phyloP scores from a whole-genome alignment of 1,140 invertebrate genomes.

The Orius insidiosus region DNA sequence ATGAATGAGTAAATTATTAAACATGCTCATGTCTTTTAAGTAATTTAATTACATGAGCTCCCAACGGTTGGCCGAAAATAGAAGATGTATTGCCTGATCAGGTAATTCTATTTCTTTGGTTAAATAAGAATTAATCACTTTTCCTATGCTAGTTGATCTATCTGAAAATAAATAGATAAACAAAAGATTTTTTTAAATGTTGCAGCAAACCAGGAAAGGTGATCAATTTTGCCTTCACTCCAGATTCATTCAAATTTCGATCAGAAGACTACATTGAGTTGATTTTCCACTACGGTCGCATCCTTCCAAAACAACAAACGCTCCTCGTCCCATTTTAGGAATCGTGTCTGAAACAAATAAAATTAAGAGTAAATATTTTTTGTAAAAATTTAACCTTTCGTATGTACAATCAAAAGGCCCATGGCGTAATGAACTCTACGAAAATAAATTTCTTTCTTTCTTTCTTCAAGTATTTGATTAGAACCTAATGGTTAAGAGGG shows the following conservation, averaged over 20 bases:
- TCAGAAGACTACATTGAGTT: constrained; percentile 64
- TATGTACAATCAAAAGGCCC: no score
- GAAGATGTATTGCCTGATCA: constrained; percentile 69
- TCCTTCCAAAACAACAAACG: no score
- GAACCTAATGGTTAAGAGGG: no score
- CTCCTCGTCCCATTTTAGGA: no score
- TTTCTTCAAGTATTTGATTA: background rate
- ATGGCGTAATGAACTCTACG: no score
- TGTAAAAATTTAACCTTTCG: no score
- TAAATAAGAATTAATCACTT: constrained; percentile 67
- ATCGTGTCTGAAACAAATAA: no score
- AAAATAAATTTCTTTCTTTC: no score
- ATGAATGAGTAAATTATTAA: no score
- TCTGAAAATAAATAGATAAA: constrained; percentile 28
- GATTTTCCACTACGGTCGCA: constrained; percentile 86
- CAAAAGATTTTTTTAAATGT: constrained; percentile 2
- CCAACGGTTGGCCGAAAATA: constrained; percentile 92
- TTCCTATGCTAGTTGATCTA: constrained; percentile 58
- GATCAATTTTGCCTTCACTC: no score
- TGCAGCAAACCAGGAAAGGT: constrained; percentile 35
- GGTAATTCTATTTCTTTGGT: constrained; percentile 46
- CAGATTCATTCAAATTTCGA: constrained; percentile 27
- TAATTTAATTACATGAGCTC: constrained; percentile 41
- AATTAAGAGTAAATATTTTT: no score
- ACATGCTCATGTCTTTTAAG: no score